Conservation (phyloP, 2,113 vertebrate species). For the Silurus asotus region DNA sequence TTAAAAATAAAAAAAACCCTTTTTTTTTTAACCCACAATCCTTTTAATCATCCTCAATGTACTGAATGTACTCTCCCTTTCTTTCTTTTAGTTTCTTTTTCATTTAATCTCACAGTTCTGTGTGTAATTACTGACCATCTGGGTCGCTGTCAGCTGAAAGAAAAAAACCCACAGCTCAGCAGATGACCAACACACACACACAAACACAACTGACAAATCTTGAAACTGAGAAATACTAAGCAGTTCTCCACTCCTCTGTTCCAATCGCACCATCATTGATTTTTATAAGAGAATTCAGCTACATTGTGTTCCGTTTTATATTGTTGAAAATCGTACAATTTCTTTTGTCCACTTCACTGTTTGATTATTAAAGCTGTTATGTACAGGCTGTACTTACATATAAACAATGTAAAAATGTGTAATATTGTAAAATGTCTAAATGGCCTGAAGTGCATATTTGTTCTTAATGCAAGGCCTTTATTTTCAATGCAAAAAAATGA, state of each 20-base stretch:
- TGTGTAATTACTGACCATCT: slow-evolving; percentile 76
- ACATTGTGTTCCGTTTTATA: not conserved
- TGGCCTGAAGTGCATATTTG: not conserved
- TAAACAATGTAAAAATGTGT: not conserved
- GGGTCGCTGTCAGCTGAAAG: slow-evolving; percentile 65
- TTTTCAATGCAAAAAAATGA: not conserved
- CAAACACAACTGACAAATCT: not conserved
- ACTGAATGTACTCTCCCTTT: slow-evolving; percentile 1
- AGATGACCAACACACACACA: slow-evolving; percentile 58
- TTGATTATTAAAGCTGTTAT: not conserved
- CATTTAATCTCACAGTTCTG: slow-evolving; percentile 71
- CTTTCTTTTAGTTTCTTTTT: slow-evolving; percentile 46
- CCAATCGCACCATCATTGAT: not conserved
- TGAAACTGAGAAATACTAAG: not conserved
- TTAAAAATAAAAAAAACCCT: not conserved
- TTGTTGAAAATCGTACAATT: too few species aligned
- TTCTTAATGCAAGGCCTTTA: not conserved
- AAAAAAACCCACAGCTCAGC: slow-evolving; percentile 63
- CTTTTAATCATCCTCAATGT: not conserved
- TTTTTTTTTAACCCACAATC: not conserved
- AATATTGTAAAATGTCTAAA: not conserved
- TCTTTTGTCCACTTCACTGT: not conserved
- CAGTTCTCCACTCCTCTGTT: not conserved
- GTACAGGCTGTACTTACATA: not conserved
- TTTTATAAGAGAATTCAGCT: not conserved